These are phyloP conservation scores for Pseudotriccus pelzelni DNA, from an alignment of 2,797 vertebrate species.

Conservation along the genomic window DNA sequence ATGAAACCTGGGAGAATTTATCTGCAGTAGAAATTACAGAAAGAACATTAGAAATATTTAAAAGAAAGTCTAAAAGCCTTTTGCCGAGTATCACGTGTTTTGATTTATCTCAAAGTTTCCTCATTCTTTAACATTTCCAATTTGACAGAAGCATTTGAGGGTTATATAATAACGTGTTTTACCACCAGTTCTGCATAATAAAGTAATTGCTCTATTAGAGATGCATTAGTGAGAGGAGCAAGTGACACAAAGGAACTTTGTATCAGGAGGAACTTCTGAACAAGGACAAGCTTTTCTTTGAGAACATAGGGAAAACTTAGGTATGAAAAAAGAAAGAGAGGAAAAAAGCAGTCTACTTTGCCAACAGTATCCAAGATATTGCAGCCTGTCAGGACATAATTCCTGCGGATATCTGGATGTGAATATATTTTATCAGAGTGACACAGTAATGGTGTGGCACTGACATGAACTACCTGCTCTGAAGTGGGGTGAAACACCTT, in stretches of 20 bases:
- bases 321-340: not conserved
- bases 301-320: constrained; percentile 20
- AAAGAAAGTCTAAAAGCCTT: constrained; percentile 38
- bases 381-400: not conserved
- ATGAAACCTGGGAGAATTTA: constrained; percentile 48
- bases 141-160: constrained; percentile 65
- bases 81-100: constrained; percentile 44
- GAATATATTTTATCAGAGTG: not conserved
- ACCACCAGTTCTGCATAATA: constrained; percentile 55
- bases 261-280: constrained; percentile 38
- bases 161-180: constrained; percentile 47
- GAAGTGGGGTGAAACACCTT: not conserved
- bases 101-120: constrained; percentile 62
- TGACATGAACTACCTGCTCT: not conserved
- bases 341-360: not conserved
- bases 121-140: constrained; percentile 43
- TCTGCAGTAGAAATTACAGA: constrained; percentile 51
- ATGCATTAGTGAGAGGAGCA: constrained; percentile 63
- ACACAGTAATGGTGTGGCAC: not conserved
- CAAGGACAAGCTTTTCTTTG: constrained; percentile 38
- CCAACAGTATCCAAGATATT: not conserved
- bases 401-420: not conserved
- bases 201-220: constrained; percentile 68
- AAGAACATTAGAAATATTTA: constrained; percentile 47
- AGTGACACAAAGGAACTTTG: constrained; percentile 57